Evolutionary conservation across 2,797 vertebrate genomes (phyloP), one percentile per base, ranked within the genome.

Genomic region (Melanotaenia nigrans): DNA sequence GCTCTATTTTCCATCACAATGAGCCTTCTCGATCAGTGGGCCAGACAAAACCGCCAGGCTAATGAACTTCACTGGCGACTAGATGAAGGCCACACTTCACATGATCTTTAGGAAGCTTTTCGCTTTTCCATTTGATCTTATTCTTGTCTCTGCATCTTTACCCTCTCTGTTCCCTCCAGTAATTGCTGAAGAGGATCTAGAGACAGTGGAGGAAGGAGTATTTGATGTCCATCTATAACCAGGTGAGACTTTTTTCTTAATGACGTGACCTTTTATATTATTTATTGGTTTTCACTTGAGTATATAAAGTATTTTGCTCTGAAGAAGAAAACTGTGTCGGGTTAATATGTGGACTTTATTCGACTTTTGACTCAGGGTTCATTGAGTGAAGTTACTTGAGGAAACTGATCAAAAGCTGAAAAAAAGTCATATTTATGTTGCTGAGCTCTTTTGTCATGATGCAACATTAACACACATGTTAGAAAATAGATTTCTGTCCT

Each of bases 221-320:
- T 94, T 94, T 68, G 94, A 95, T 61, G 91, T 94, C 49, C 94
- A 95, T 64, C 90, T 95, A 89, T 95, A 93, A 92, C 91, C 83
- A 88, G 93, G 94, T 95, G 84, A 88, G 87, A 75, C 1, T 3
- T 3, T 57, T 5, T 16, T 14, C 71, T 40, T 42, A 6, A 2
- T 10, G 1, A 13, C 24, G 10, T 40, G 9, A 22, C 55, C 8
- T 28, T 56, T 9, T 2, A 0, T 7, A 1, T 10, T n/a, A 1
- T 40, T 56, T 12, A 47, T 54, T 40, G 1, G 51, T 57, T 66
- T 73, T 32, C 55, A 28, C 16, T 47, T 33, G 0, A 60, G 32
- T 60, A 56, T 56, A 56, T 28, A 14, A 25, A 45, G 16, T 28
- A 0, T 61, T 63, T 57, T 22, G 13, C 47, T 12, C 25, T 33